phyloP scores from a whole-genome alignment of 2,113 vertebrate genomes.

The Dicentrarchus labrax region DNA sequence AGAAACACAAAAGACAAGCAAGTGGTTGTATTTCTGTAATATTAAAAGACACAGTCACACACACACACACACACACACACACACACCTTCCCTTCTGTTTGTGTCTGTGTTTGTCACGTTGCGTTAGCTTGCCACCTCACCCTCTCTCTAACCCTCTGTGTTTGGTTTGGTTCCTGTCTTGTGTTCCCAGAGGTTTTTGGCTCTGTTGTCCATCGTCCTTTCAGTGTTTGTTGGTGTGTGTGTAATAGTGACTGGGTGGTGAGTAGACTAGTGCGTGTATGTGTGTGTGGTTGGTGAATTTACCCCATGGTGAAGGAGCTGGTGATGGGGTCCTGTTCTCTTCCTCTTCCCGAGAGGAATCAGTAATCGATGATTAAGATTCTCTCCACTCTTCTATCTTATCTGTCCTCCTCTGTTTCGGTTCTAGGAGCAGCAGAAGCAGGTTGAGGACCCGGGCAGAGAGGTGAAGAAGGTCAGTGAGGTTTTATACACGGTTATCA shows the following conservation, averaged over 20 bases:
- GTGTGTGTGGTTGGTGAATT: constrained; percentile 20
- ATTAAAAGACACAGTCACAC: constrained; percentile 8
- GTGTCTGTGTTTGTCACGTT: constrained; percentile 54
- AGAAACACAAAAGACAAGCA: neutral
- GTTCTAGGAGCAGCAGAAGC: constrained; percentile 90
- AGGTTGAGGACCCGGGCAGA: constrained; percentile 90
- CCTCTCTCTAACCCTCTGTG: constrained; percentile 42
- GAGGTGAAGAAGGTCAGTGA: constrained; percentile 93
- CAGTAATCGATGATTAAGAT: neutral
- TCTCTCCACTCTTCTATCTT: constrained; percentile 15
- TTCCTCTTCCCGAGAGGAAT: constrained; percentile 12
- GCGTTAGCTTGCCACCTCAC: constrained; percentile 54
- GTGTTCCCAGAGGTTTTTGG: constrained; percentile 24
- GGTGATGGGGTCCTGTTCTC: constrained; percentile 46
- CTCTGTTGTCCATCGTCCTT: constrained; percentile 24
- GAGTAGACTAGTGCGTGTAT: constrained; percentile 26
- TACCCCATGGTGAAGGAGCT: constrained; percentile 40
- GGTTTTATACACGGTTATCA: neutral
- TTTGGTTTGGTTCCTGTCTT: constrained; percentile 57
- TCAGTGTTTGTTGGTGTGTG: constrained; percentile 20
- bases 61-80: constrained; percentile 8
- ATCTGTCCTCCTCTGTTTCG: constrained; percentile 19
- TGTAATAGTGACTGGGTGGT: constrained; percentile 15
- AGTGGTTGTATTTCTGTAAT: neutral
- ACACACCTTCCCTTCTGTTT: constrained; percentile 34